Evolutionary conservation across 2,113 vertebrate genomes (phyloP).

Genomic region (Cygnus buccinator): DNA sequence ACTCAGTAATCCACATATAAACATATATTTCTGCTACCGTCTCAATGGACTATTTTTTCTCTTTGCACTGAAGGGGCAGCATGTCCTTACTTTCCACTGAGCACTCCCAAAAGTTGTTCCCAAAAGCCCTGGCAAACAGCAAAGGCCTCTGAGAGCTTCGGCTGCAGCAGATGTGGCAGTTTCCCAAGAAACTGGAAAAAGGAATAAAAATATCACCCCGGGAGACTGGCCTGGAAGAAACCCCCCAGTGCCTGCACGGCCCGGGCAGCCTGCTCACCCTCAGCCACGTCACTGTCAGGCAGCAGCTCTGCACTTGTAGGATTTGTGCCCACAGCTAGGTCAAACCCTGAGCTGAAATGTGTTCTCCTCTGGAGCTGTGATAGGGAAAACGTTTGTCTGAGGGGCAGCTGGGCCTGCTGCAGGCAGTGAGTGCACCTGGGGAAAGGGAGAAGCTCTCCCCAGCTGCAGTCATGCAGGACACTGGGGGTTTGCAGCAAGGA

Average conservation of each 20-base stretch:
- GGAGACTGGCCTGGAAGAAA: neutral
- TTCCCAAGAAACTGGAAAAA: neutral
- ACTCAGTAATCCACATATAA: conserved; percentile 53
- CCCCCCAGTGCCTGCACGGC: fast-evolving
- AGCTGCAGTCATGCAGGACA: neutral
- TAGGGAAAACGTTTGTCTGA: neutral
- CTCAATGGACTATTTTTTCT: neutral
- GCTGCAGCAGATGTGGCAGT: neutral
- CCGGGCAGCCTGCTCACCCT: neutral
- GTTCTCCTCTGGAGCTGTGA: neutral
- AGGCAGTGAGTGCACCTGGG: neutral
- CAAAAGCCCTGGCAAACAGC: neutral
- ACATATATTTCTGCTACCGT: conserved; percentile 13
- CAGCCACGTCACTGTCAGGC: too few species aligned
- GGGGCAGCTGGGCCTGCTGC: neutral
- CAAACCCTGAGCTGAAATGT: neutral
- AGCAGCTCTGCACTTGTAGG: neutral
- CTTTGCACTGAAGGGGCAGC: neutral
- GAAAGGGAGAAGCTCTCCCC: neutral
- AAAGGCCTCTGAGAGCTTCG: neutral
- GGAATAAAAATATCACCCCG: neutral
- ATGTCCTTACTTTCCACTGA: neutral
- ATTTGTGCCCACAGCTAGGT: too few species aligned
- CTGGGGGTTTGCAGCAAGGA: neutral
- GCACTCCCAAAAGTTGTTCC: neutral